A percentile compares a stretch with the other conserved stretches of the same genome.
phyloP scores from a whole-genome alignment of 2,113 vertebrate species.

The Takifugu bimaculatus region DNA sequence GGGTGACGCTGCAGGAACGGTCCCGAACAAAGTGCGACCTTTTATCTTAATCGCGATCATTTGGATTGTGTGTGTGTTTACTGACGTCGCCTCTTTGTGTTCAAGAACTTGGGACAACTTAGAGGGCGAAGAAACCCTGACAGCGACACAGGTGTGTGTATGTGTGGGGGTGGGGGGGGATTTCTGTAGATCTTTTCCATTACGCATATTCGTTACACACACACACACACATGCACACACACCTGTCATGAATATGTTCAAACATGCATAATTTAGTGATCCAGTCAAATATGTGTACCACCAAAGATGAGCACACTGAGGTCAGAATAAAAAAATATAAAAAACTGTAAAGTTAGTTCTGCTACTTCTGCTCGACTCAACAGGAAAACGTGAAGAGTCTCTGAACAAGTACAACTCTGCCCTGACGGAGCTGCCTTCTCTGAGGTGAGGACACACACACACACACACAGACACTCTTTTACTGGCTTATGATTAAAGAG shows the following conservation, averaged over 20 bases:
- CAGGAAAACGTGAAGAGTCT: conserved; percentile 70
- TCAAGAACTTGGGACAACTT: conserved; percentile 46
- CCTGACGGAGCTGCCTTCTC: conserved; percentile 63
- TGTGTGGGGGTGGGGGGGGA: neutral
- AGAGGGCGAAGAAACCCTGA: conserved; percentile 48
- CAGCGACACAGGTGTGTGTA: conserved; percentile 54
- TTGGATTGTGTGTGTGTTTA: neutral
- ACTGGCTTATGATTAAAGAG: too few species aligned
- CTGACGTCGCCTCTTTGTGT: conserved; percentile 8
- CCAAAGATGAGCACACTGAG: too few species aligned
- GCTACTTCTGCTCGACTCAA: conserved; percentile 3
- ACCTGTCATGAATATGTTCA: too few species aligned
- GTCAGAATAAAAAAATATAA: too few species aligned
- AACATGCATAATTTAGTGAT: too few species aligned
- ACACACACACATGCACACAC: too few species aligned
- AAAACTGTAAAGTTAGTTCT: too few species aligned
- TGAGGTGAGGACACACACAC: conserved; percentile 47
- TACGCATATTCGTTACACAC: too few species aligned
- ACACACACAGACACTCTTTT: neutral
- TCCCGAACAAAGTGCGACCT: conserved; percentile 51
- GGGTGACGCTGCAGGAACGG: conserved; percentile 23
- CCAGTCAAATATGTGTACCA: too few species aligned
- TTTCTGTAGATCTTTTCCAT: too few species aligned
- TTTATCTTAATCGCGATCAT: neutral
- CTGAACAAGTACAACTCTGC: conserved; percentile 64